A percentile compares a stretch with the other conserved stretches of the same genome.
Evolutionary conservation across 2,888 invertebrate genomes (phyloP).

Genomic region (Apoderus coryli): DNA sequence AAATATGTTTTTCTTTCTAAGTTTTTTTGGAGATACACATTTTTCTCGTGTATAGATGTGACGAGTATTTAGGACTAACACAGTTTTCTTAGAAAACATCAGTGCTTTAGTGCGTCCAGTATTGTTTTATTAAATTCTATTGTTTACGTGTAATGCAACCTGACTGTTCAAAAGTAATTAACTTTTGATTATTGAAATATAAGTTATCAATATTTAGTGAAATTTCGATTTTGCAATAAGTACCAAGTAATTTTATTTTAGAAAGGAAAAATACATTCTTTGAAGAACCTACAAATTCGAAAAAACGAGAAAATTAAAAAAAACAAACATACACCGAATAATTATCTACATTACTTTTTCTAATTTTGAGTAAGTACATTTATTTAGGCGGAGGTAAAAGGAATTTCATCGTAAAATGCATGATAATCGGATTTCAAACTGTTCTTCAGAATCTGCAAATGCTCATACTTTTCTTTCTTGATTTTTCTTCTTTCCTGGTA

Average conservation of each 20-base stretch:
- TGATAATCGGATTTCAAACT: slow-evolving; percentile 6
- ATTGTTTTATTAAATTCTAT: too few relatives aligned
- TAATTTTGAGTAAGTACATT: slow-evolving; percentile 3
- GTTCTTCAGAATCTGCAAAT: slow-evolving; percentile 5
- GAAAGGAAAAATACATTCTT: slow-evolving; percentile 2
- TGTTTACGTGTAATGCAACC: background rate
- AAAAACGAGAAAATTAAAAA: background rate
- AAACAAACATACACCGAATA: background rate
- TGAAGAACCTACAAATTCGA: slow-evolving; percentile 1
- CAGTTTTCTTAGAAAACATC: slow-evolving; percentile 3
- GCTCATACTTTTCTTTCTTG: slow-evolving; percentile 6
- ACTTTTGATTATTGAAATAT: slow-evolving; percentile 2
- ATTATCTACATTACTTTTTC: background rate
- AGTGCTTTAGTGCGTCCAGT: too few relatives aligned
- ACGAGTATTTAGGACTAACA: background rate
- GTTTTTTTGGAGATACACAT: slow-evolving; percentile 3
- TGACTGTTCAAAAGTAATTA: background rate
- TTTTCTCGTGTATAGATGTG: slow-evolving; percentile 2
- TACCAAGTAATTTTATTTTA: slow-evolving; percentile 1
- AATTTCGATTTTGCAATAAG: too few relatives aligned
- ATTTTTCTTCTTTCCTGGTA: slow-evolving; percentile 7
- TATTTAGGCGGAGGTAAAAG: slow-evolving; percentile 4
- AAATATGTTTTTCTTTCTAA: background rate
- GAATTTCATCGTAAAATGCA: slow-evolving; percentile 8
- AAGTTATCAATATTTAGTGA: slow-evolving; percentile 2